Evolutionary conservation across 2,888 invertebrate genomes (phyloP).

Genomic region (Rhamphomyia laevipes): DNA sequence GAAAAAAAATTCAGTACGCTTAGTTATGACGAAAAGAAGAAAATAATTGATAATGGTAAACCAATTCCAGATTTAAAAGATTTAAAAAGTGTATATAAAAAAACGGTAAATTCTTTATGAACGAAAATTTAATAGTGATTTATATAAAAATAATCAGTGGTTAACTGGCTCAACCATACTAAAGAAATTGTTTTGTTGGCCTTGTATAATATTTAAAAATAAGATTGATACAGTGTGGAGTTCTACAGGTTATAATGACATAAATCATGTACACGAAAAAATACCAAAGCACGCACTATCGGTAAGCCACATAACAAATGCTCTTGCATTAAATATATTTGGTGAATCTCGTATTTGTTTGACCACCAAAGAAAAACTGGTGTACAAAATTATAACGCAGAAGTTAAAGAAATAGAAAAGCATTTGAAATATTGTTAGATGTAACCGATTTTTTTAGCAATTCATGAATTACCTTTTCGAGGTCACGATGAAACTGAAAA

Average conservation of each 20-base stretch:
- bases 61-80: too few relatives aligned
- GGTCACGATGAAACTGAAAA: slow-evolving; percentile 7
- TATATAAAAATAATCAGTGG: too few relatives aligned
- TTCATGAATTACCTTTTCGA: slow-evolving; percentile 9
- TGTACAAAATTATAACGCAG: slow-evolving; percentile 5
- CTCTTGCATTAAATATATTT: slow-evolving; percentile 5
- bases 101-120: too few relatives aligned
- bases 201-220: slow-evolving; percentile 9
- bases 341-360: neutral
- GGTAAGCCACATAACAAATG: slow-evolving; percentile 6
- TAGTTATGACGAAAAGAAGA: too few relatives aligned
- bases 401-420: slow-evolving; percentile 8
- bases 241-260: slow-evolving; percentile 7
- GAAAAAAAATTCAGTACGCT: too few relatives aligned
- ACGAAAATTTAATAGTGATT: too few relatives aligned
- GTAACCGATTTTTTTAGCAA: slow-evolving; percentile 9
- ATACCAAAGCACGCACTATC: slow-evolving; percentile 6
- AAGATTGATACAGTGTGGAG: slow-evolving; percentile 9
- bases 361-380: slow-evolving; percentile 6
- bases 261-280: neutral
- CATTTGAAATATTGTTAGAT: slow-evolving; percentile 9
- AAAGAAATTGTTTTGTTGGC: slow-evolving; percentile 7
- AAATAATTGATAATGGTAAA: too few relatives aligned
- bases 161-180: too few relatives aligned
- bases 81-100: too few relatives aligned